Conservation (phyloP, 1,140 invertebrate species). For the Anagrus nilaparvatae region DNA sequence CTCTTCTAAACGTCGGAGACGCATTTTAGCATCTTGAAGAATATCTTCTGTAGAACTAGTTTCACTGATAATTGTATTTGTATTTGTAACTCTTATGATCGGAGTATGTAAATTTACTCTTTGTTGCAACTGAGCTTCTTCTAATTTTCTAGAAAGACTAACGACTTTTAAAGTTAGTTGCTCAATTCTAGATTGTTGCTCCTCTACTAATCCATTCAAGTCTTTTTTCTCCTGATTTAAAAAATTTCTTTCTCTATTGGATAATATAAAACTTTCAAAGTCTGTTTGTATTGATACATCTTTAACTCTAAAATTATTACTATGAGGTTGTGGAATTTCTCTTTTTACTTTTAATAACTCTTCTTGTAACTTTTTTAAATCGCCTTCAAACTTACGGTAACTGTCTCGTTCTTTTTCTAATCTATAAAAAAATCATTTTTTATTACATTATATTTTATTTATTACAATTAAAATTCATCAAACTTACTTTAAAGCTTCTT, state of each 20-base stretch:
- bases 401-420: slow-evolving; percentile 29
- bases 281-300: slow-evolving; percentile 34
- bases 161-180: slow-evolving; percentile 30
- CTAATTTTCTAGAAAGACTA: slow-evolving; percentile 30
- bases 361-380: slow-evolving; percentile 31
- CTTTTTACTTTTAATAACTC: slow-evolving; percentile 29
- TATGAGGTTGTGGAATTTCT: slow-evolving; percentile 15
- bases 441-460: slow-evolving; percentile 5
- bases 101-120: slow-evolving; percentile 16
- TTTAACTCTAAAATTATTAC: slow-evolving; percentile 11
- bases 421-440: slow-evolving; percentile 21
- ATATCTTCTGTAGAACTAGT: slow-evolving; percentile 40
- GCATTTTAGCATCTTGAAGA: slow-evolving; percentile 36
- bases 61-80: slow-evolving; percentile 31
- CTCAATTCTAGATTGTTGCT: slow-evolving; percentile 35
- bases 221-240: slow-evolving; percentile 30
- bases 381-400: slow-evolving; percentile 27
- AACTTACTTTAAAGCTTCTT: slow-evolving; percentile 31
- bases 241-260: slow-evolving; percentile 18
- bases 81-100: slow-evolving; percentile 17
- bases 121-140: slow-evolving; percentile 25
- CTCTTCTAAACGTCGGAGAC: slow-evolving; percentile 33
- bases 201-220: slow-evolving; percentile 27
- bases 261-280: slow-evolving; percentile 15
- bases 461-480: not conserved